Conservation (phyloP, 2,113 vertebrate species). For the Illadopsis cleaveri region DNA sequence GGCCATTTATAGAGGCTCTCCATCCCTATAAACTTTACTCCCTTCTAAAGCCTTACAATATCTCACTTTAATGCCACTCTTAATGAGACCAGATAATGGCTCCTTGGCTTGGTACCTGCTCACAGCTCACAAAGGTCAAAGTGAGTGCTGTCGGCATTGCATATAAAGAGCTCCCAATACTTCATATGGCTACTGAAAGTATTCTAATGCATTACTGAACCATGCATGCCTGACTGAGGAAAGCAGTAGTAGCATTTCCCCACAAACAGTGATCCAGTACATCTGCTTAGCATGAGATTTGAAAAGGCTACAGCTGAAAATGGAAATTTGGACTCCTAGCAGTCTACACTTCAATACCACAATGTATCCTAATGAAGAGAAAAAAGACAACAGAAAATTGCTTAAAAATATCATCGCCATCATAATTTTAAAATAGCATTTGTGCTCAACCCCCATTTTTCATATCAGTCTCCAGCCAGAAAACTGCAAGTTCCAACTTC, state of each 20-base stretch:
- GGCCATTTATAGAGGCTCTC: neutral
- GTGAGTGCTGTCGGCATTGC: no score
- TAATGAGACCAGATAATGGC: neutral
- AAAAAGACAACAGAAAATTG: neutral
- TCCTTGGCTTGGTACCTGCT: neutral
- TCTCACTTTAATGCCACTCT: neutral
- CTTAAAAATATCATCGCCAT: accelerated
- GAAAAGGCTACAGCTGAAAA: neutral
- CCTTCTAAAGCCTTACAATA: neutral
- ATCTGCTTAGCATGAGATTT: neutral
- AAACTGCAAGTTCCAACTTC: neutral
- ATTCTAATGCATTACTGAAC: neutral
- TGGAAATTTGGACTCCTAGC: neutral
- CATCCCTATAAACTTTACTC: neutral
- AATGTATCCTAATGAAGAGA: neutral
- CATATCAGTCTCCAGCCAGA: neutral
- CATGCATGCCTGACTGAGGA: neutral
- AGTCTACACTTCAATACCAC: neutral
- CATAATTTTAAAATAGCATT: neutral
- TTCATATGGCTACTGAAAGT: neutral
- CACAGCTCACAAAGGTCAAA: neutral
- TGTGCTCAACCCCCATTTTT: neutral
- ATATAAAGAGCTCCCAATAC: neutral
- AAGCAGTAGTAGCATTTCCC: neutral
- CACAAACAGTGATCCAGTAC: neutral